These are phyloP conservation scores for Rhinopithecus roxellana DNA, from an alignment of 2,113 vertebrate genomes.

Conservation along the genomic window DNA sequence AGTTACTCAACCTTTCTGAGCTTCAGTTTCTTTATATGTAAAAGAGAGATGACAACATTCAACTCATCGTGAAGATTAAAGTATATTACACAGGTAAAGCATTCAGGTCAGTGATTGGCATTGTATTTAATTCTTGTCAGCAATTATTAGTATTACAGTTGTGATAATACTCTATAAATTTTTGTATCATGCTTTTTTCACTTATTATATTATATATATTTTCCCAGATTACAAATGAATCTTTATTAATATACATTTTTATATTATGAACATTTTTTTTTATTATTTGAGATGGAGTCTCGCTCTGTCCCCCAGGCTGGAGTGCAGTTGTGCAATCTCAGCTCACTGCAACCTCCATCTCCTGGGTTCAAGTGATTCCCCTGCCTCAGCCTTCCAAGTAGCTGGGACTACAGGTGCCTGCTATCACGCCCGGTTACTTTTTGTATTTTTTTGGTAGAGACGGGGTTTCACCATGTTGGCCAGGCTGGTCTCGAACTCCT, in stretches of 20 bases:
- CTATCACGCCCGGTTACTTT: too few relatives aligned
- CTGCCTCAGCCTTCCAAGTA: too few relatives aligned
- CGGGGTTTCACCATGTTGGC: too few relatives aligned
- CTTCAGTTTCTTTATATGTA: not conserved
- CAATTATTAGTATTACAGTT: not conserved
- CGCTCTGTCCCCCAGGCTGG: too few relatives aligned
- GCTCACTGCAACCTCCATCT: too few relatives aligned
- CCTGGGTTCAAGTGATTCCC: too few relatives aligned
- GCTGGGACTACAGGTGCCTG: too few relatives aligned
- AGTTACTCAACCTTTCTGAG: not conserved
- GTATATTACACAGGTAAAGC: not conserved
- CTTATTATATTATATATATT: not conserved
- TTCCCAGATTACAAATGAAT: conserved; percentile 1
- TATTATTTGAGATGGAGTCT: too few relatives aligned
- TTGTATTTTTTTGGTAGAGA: too few relatives aligned
- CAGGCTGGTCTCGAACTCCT: too few relatives aligned
- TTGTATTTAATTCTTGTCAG: not conserved
- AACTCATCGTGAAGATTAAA: not conserved
- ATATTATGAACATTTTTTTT: not conserved
- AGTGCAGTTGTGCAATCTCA: too few relatives aligned
- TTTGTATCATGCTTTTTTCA: not conserved
- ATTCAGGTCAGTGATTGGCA: not conserved
- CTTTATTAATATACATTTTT: not conserved
- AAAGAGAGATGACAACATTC: not conserved
- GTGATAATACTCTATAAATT: not conserved